A percentile compares a stretch with the other conserved stretches of the same genome.
Evolutionary conservation across 2,888 invertebrate species (phyloP).

Genomic region (Drosophila yooni): DNA sequence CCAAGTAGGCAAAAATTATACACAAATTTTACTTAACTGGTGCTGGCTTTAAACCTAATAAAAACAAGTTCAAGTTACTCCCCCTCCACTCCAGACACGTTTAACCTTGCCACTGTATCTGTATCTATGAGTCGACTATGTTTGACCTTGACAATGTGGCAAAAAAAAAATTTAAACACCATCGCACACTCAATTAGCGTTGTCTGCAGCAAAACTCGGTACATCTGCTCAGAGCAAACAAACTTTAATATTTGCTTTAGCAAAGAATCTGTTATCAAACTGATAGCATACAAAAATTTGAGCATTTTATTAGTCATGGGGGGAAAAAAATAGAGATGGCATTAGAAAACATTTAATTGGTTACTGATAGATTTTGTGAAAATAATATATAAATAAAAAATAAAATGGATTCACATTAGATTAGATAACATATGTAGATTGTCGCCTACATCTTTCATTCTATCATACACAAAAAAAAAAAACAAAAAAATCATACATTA

Average conservation of each 20-base stretch:
- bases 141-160: constrained; percentile 49
- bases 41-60: constrained; percentile 39
- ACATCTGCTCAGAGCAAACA: constrained; percentile 36
- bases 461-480: neutral
- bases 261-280: neutral
- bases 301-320: constrained; percentile 10
- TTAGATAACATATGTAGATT: neutral
- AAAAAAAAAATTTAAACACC: constrained; percentile 7
- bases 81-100: neutral
- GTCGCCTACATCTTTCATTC: neutral
- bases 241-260: constrained; percentile 40
- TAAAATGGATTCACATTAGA: neutral
- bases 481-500: neutral
- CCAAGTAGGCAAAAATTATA: constrained; percentile 47
- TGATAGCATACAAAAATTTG: neutral
- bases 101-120: neutral
- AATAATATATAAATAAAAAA: neutral
- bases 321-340: neutral
- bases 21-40: constrained; percentile 38
- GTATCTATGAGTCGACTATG: constrained; percentile 1
- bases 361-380: neutral
- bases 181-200: constrained; percentile 29
- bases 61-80: constrained; percentile 3
- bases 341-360: neutral
- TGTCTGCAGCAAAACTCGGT: constrained; percentile 9